Conservation (phyloP, 1,140 invertebrate genomes). For the Drosophila setifemur region DNA sequence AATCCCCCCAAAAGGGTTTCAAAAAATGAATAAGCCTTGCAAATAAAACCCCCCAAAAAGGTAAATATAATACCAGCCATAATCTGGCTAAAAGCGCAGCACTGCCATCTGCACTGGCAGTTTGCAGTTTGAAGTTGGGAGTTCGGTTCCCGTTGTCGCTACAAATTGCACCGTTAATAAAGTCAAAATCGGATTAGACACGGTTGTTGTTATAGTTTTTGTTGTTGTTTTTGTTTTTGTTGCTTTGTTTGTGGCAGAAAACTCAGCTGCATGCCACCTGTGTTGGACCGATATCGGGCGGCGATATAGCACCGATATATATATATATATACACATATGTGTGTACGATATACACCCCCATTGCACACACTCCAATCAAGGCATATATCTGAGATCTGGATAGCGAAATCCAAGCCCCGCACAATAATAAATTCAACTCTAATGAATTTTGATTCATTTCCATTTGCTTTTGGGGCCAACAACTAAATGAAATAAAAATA, state of each 20-base stretch:
- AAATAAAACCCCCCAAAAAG: no score
- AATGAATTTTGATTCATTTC: slow-evolving; percentile 79
- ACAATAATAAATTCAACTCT: slow-evolving; percentile 76
- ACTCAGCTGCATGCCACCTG: slow-evolving; percentile 43
- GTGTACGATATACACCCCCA: no score
- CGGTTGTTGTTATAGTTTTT: slow-evolving; percentile 10
- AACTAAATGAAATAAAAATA: slow-evolving; percentile 65
- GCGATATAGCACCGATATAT: slow-evolving; percentile 9
- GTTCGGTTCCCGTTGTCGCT: slow-evolving; percentile 56
- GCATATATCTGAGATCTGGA: slow-evolving; percentile 45
- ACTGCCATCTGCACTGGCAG: neutral
- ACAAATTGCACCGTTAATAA: slow-evolving; percentile 79
- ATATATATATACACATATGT: neutral
- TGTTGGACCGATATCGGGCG: slow-evolving; percentile 22
- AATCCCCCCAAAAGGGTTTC: no score
- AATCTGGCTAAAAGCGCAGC: neutral
- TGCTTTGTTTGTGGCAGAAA: slow-evolving; percentile 3
- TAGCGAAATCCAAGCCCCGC: slow-evolving; percentile 44
- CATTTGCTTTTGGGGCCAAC: slow-evolving; percentile 66
- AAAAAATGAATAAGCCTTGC: no score
- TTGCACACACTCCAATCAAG: neutral
- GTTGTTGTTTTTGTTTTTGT: neutral
- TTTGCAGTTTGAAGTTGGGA: slow-evolving; percentile 18
- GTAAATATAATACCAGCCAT: no score
- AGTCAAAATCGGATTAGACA: slow-evolving; percentile 78